Conservation (phyloP, 1,140 invertebrate species). For the Drosophila athabasca region DNA sequence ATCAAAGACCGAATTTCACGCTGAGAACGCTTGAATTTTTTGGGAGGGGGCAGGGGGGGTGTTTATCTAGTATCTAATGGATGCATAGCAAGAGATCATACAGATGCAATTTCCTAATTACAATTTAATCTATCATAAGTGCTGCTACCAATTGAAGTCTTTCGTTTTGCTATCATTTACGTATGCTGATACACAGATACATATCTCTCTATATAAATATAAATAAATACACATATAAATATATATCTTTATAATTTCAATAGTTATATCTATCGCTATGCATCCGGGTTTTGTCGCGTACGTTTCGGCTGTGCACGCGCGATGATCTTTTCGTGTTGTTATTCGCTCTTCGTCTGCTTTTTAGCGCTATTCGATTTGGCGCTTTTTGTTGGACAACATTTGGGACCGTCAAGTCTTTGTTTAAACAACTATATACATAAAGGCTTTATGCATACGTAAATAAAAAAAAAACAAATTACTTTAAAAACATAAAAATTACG, state of each 20-base stretch:
- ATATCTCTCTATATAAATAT: slow-evolving; percentile 37
- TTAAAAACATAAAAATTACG: slow-evolving; percentile 58
- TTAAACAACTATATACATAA: slow-evolving; percentile 57
- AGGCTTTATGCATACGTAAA: slow-evolving; percentile 1
- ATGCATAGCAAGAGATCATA: slow-evolving; percentile 41
- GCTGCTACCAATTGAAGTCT: slow-evolving; percentile 22
- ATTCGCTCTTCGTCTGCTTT: slow-evolving; percentile 29
- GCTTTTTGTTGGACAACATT: slow-evolving; percentile 37
- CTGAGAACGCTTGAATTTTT: slow-evolving; percentile 78
- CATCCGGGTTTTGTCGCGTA: slow-evolving; percentile 49
- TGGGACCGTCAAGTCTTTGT: slow-evolving; percentile 46
- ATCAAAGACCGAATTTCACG: slow-evolving; percentile 57
- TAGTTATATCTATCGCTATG: slow-evolving; percentile 45
- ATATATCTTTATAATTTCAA: slow-evolving; percentile 46
- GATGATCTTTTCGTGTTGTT: slow-evolving; percentile 45
- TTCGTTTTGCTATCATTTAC: slow-evolving; percentile 50
- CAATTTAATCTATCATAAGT: slow-evolving; percentile 58
- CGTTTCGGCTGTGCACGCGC: slow-evolving; percentile 49
- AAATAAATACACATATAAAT: slow-evolving; percentile 41
- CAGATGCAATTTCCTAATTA: slow-evolving; percentile 55
- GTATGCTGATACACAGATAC: slow-evolving; percentile 62
- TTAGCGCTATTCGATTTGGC: slow-evolving; percentile 5
- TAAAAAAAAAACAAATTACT: slow-evolving; percentile 68
- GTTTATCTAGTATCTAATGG: slow-evolving; percentile 43
- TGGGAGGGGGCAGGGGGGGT: slow-evolving; percentile 21